A percentile compares a stretch with the other conserved stretches of the same genome.
These are phyloP conservation scores for Cheilosia impressa DNA, from an alignment of 2,888 invertebrate species.

Conservation along the genomic window DNA sequence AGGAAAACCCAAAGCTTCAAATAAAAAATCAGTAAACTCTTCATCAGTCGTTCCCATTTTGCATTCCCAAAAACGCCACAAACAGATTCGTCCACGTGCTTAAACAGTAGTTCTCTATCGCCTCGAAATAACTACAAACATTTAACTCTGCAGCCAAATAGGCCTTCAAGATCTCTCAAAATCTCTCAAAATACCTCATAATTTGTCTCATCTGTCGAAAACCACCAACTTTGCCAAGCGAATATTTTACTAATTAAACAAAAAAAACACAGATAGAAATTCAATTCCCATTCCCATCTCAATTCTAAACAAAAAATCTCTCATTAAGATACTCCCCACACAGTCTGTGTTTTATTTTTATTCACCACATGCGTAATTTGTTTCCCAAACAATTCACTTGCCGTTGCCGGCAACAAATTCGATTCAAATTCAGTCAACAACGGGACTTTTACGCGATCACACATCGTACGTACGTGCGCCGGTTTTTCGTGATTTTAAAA, in stretches of 20 bases:
- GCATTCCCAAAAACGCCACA: conserved; percentile 28
- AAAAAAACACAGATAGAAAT: neutral
- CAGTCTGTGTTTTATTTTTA: neutral
- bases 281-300: no score
- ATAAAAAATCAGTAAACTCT: neutral
- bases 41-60: conserved; percentile 29
- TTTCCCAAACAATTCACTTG: conserved; percentile 42
- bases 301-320: conserved; percentile 41
- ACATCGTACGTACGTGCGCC: conserved; percentile 12
- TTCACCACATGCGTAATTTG: conserved; percentile 49
- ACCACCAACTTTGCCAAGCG: neutral
- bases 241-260: neutral
- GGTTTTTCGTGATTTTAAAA: neutral
- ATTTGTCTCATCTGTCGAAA: conserved; percentile 8
- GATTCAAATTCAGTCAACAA: conserved; percentile 58
- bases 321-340: conserved; percentile 37
- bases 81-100: conserved; percentile 55
- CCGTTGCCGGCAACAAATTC: conserved; percentile 1
- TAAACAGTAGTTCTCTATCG: conserved; percentile 25
- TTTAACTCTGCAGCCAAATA: conserved; percentile 32
- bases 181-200: conserved; percentile 23
- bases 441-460: conserved; percentile 61
- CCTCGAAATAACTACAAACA: conserved; percentile 8
- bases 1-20: no score
- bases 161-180: conserved; percentile 50